Evolutionary conservation across 2,888 invertebrate genomes (phyloP).

Genomic region (Antitype chi): DNA sequence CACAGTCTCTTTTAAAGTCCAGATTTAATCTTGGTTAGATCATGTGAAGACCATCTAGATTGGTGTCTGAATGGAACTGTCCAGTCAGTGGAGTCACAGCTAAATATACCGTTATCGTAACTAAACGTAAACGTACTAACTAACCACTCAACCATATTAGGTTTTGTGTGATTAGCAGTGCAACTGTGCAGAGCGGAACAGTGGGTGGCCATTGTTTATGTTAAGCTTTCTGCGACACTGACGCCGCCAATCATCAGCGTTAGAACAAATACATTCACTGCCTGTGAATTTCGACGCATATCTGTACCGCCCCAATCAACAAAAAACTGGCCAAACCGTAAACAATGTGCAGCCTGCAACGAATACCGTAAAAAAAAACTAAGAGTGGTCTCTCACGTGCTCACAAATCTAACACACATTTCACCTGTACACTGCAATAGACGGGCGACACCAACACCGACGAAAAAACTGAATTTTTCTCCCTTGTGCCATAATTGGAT

Average conservation of each 20-base stretch:
- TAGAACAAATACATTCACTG: constrained; percentile 29
- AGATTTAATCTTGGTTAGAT: too few species aligned
- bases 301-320: constrained; percentile 55
- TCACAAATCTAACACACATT: constrained; percentile 64
- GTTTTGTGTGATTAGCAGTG: constrained; percentile 30
- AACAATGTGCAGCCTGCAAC: constrained; percentile 43
- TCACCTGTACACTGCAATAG: constrained; percentile 64
- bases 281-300: constrained; percentile 24
- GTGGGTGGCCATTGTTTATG: constrained; percentile 10
- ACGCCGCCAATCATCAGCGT: constrained; percentile 26
- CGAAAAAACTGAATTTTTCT: constrained; percentile 76
- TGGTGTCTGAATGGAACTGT: too few species aligned
- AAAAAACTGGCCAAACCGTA: constrained; percentile 46
- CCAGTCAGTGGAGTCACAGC: not conserved
- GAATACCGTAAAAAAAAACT: constrained; percentile 46
- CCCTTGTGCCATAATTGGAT: constrained; percentile 86
- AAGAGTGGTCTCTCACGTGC: constrained; percentile 50
- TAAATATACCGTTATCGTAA: not conserved
- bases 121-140: not conserved
- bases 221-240: constrained; percentile 14
- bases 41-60: too few species aligned
- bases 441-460: constrained; percentile 65
- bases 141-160: constrained; percentile 19
- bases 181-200: constrained; percentile 27
- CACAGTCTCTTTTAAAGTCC: too few species aligned